Evolutionary conservation across 2,888 invertebrate species (phyloP).

Genomic region (Pachydiplax longipennis): DNA sequence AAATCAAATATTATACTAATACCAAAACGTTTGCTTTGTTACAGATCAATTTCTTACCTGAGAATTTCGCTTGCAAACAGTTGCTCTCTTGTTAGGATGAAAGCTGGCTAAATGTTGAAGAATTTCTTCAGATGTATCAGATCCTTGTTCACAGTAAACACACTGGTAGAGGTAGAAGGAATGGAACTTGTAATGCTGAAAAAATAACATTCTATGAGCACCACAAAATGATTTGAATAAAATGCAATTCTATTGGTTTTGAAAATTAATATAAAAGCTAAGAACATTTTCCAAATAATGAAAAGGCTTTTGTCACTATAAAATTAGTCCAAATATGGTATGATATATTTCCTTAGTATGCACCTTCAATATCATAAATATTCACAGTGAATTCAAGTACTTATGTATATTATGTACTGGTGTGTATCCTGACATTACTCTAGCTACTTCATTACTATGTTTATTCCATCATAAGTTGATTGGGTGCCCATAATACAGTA

Average conservation of each 20-base stretch:
- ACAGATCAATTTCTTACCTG: conserved; percentile 51
- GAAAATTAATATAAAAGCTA: neutral
- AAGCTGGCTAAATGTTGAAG: conserved; percentile 61
- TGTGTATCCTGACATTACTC: too few relatives aligned
- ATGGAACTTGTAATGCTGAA: conserved; percentile 60
- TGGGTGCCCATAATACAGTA: too few relatives aligned
- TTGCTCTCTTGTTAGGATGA: conserved; percentile 60
- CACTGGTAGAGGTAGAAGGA: conserved; percentile 62
- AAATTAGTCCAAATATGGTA: neutral
- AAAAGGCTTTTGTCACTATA: neutral
- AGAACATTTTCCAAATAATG: too few relatives aligned
- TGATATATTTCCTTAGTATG: too few relatives aligned
- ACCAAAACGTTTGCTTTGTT: too few relatives aligned
- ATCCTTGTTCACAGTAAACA: conserved; percentile 61
- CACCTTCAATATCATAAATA: too few relatives aligned
- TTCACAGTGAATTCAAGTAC: too few relatives aligned
- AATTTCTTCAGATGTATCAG: conserved; percentile 58
- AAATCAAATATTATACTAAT: too few relatives aligned
- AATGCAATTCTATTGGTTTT: neutral
- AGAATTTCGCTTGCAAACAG: conserved; percentile 56
- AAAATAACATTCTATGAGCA: conserved; percentile 46
- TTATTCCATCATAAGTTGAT: too few relatives aligned
- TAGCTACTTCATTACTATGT: too few relatives aligned
- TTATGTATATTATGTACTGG: too few relatives aligned
- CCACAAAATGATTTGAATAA: neutral